These are phyloP conservation scores for Rhogogaster chlorosoma DNA, from an alignment of 2,888 invertebrate genomes.

Conservation along the genomic window DNA sequence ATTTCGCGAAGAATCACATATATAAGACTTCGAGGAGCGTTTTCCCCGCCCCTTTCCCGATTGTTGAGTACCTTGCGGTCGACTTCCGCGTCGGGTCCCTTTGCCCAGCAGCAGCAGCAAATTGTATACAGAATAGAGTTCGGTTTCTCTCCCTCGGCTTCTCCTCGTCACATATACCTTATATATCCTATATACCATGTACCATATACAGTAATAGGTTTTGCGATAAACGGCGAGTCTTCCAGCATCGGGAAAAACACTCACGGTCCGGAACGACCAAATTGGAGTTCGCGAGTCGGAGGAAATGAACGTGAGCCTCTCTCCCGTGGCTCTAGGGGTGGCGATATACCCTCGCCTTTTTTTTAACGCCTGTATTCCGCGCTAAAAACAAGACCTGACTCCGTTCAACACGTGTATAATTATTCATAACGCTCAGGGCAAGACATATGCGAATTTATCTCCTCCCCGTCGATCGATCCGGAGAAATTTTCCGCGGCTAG, in stretches of 20 bases:
- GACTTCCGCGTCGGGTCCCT: slow-evolving; percentile 8
- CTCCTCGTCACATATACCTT: background rate
- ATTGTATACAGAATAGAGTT: slow-evolving; percentile 5
- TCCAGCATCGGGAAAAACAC: slow-evolving; percentile 25
- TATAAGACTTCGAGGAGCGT: background rate
- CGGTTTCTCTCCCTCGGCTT: background rate
- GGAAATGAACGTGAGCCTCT: slow-evolving; percentile 7
- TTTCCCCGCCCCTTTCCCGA: background rate
- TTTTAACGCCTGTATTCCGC: background rate
- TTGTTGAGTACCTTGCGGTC: slow-evolving; percentile 22
- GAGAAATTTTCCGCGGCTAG: background rate
- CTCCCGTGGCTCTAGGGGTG: background rate
- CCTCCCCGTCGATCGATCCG: background rate
- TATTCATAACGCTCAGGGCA: background rate
- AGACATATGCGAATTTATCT: too few species aligned
- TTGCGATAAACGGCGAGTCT: slow-evolving; percentile 33
- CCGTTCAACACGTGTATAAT: background rate
- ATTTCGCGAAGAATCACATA: background rate
- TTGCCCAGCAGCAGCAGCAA: background rate
- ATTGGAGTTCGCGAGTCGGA: background rate
- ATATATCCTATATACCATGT: background rate
- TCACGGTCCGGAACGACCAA: slow-evolving; percentile 20
- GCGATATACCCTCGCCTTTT: background rate
- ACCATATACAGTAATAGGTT: slow-evolving; percentile 18
- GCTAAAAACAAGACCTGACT: background rate